Conservation (phyloP, 1,140 invertebrate species). For the Pectinophora gossypiella region DNA sequence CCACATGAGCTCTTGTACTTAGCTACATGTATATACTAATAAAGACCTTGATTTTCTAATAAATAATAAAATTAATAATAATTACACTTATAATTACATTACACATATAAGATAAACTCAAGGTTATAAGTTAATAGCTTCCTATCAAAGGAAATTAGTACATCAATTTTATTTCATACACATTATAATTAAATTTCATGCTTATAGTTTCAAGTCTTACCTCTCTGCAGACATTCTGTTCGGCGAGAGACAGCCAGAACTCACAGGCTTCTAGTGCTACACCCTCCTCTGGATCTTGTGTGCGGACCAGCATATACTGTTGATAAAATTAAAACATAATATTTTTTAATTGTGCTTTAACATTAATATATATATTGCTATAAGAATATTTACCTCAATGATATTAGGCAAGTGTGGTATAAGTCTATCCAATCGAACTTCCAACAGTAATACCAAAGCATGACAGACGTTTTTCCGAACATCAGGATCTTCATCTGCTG, state of each 20-base stretch:
- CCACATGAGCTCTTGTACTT: too few relatives aligned
- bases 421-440: constrained; percentile 96
- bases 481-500: constrained; percentile 89
- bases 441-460: constrained; percentile 96
- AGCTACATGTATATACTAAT: too few relatives aligned
- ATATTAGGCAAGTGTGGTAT: constrained; percentile 97
- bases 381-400: constrained; percentile 83
- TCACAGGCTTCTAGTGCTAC: constrained; percentile 99
- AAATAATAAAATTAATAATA: too few relatives aligned
- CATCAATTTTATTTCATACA: too few relatives aligned
- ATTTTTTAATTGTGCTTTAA: neutral
- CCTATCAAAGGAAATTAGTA: too few relatives aligned
- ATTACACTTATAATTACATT: too few relatives aligned
- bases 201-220: constrained; percentile 31
- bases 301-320: constrained; percentile 96
- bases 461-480: constrained; percentile 97
- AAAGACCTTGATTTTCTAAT: too few relatives aligned
- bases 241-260: constrained; percentile 98
- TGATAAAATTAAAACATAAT: constrained; percentile 1
- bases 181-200: too few relatives aligned
- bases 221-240: constrained; percentile 96
- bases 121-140: too few relatives aligned
- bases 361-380: neutral
- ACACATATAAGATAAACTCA: too few relatives aligned
- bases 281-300: constrained; percentile 94